phyloP scores from a whole-genome alignment of 2,888 invertebrate species.

The Meteorus cinctellus region DNA sequence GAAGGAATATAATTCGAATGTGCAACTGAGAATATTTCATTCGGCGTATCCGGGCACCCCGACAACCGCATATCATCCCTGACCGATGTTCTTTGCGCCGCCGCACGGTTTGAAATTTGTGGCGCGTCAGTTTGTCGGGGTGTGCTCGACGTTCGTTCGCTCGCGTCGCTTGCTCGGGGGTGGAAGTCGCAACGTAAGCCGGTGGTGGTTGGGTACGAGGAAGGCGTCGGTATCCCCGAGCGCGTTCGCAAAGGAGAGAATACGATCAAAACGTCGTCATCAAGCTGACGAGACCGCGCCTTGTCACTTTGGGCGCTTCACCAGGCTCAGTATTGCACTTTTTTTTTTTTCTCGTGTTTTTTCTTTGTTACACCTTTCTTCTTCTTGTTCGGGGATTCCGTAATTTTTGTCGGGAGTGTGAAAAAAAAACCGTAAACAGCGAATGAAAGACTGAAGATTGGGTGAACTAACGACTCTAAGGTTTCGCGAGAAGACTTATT shows the following conservation, averaged over 20 bases:
- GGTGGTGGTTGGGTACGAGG: constrained; percentile 49
- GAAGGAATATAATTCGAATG: background rate
- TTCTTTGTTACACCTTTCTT: constrained; percentile 18
- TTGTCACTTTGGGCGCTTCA: constrained; percentile 28
- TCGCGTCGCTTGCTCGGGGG: constrained; percentile 61
- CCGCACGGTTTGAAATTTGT: constrained; percentile 66
- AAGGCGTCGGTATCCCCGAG: constrained; percentile 53
- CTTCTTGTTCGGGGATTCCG: background rate
- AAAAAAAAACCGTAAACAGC: background rate
- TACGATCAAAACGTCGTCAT: constrained; percentile 39
- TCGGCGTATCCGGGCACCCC: constrained; percentile 10
- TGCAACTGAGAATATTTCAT: background rate
- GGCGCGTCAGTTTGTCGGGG: constrained; percentile 58
- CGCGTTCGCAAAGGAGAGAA: constrained; percentile 45
- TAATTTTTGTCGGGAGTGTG: background rate
- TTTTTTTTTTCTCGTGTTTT: constrained; percentile 4
- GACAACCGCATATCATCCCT: constrained; percentile 28
- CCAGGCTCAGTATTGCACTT: background rate
- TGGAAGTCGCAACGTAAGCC: constrained; percentile 60
- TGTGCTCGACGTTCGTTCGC: constrained; percentile 55
- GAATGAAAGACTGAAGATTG: background rate
- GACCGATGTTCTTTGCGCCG: constrained; percentile 52
- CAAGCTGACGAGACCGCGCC: constrained; percentile 43
- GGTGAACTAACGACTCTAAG: background rate
- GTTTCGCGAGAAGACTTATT: constrained; percentile 2